Evolutionary conservation across 1,140 invertebrate species (phyloP), one percentile per base, ranked within the genome.

Genomic region (Drosophila tsacasi): DNA sequence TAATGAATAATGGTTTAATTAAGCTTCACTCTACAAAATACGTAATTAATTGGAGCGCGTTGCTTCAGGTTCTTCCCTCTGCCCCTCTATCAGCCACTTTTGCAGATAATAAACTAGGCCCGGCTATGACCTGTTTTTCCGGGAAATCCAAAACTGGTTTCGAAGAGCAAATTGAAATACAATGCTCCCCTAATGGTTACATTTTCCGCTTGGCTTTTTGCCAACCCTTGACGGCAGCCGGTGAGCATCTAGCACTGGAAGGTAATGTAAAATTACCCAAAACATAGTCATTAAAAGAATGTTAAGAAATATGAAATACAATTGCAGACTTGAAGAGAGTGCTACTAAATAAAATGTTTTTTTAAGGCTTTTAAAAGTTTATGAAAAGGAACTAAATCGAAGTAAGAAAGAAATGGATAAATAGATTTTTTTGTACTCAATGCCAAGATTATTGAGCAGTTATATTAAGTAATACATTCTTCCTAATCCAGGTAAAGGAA

Each of bases 1-100:
- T 90, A 90, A 91, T 90, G 89, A 90, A 90, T 90, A 90, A 90
- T 80, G 79, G 85, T 77, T 90, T 91, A 90, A 85, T 90, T 90
- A 80, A 82, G 86, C 67, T 77, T 75, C 79, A 76, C 82, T 80
- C 69, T 71, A 82, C 79, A 71, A 91, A 90, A 91, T 85, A 37
- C 71, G 82, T 80, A 91, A 90, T 90, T 91, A 90, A 90, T 90
- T 90, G 86, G 27, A n/a, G 44, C 47, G 40, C 46, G 39, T 52
- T 44, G 44, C 67, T 44, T 73, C 15, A 12, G 42, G 23, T 47
- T n/a, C 35, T 19, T 13, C 35, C 39, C 32, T 35, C 19, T 17
- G 5, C 5, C 6, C 15, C n/a, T 30, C 37, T 39, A 55, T 55
- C 54, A 39, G 32, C 32, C 32, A 55, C 50, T 25, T 35, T 58